Base-by-base conservation (phyloP, 1,140 invertebrate genomes). In the Sarcophaga peregrina region DNA sequence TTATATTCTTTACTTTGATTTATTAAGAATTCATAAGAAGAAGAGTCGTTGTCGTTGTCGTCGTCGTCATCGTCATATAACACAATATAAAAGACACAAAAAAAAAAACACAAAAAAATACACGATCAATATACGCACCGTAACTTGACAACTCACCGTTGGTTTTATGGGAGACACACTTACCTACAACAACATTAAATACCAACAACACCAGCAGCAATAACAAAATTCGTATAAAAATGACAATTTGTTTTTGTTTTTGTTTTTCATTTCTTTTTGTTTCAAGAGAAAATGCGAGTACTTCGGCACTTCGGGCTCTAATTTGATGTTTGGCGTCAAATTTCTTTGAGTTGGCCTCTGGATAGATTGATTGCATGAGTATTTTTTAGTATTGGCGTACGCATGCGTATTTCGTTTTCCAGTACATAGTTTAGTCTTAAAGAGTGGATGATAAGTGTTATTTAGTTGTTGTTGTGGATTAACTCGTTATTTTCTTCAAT, bases 1-100 rank as follows among this genome's bases (percentile, higher is more conserved):
- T 90, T 90, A 90, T 90, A 90, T 90, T 90, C 88, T 89, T 88
- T 89, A 85, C 87, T 87, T 86, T 87, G 88, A 90, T 90, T 90
- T 90, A 89, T 90, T 90, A 90, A 90, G 88, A 90, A 90, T 90
- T 88, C 89, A 90, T 89, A 88, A 88, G 83, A 85, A 83, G 83
- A 85, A 85, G 80, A 85, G 9, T 78, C 85, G 83, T 46, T 3
- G 75, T 68, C 72, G 82, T 82, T 10, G 25, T 37, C 25, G 9
- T 78, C 85, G 83, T 46, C 5, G 75, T 68, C 72, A 82, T 82
- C 13, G 25, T 37, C 25, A 37, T 37, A 4, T 4, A 37, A 37
- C 4, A 37, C 25, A 37, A 37, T 37, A 37, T 37, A 37, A 37
- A 37, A 37, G 25, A 37, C 1, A 37, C 25, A 37, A 37, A 37